A percentile compares a stretch with the other conserved stretches of the same genome.
Conservation (phyloP, 2,113 vertebrate species). For the Opisthocomus hoazin region DNA sequence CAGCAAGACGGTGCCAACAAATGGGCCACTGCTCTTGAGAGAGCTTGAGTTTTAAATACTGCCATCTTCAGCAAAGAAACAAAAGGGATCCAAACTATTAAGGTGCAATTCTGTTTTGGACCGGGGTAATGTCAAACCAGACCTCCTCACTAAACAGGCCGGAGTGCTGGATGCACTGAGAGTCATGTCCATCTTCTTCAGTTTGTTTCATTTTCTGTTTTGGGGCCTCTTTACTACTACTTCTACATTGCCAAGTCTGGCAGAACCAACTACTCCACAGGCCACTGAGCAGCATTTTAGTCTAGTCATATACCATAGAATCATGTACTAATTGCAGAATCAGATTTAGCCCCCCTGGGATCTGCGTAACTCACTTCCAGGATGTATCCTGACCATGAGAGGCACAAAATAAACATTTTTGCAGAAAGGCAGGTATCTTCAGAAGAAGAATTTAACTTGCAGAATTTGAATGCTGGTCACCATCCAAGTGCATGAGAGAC, state of each 20-base stretch:
- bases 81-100: neutral
- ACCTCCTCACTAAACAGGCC: neutral
- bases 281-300: neutral
- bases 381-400: neutral
- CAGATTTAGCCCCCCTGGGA: neutral
- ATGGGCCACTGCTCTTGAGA: neutral
- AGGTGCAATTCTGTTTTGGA: neutral
- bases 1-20: neutral
- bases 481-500: neutral
- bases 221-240: neutral
- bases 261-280: neutral
- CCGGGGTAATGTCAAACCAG: neutral
- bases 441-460: neutral
- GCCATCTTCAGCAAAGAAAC: neutral
- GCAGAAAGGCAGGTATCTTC: neutral
- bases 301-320: neutral
- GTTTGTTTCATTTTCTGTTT: neutral
- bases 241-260: neutral
- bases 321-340: neutral
- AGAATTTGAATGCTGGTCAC: neutral
- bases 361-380: neutral
- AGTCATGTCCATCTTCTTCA: neutral
- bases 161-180: neutral
- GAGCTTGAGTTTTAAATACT: neutral
- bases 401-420: neutral